A percentile compares a stretch with the other conserved stretches of the same genome.
phyloP scores from a whole-genome alignment of 2,888 invertebrate genomes.

The Apotomis betuletana region DNA sequence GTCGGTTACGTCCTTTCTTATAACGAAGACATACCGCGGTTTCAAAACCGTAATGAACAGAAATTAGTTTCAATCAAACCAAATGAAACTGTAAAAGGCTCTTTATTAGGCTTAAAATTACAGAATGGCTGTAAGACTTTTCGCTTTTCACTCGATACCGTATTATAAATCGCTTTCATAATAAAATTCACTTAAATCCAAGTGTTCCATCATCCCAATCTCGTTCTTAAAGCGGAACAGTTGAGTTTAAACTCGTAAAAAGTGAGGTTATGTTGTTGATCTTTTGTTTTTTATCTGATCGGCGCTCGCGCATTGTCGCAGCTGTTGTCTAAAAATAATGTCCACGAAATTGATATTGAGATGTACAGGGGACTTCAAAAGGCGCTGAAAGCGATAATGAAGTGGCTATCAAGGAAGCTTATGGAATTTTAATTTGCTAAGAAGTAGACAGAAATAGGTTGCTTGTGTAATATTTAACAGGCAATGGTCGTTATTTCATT shows the following conservation, averaged over 20 bases:
- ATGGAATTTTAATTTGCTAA: neutral
- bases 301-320: constrained; percentile 65
- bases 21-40: too few relatives aligned
- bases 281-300: constrained; percentile 30
- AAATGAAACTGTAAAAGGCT: neutral
- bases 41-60: neutral
- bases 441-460: neutral
- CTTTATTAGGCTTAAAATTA: neutral
- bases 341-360: constrained; percentile 43
- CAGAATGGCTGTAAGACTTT: neutral
- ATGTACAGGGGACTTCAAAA: constrained; percentile 24
- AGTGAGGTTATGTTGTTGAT: neutral
- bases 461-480: too few relatives aligned
- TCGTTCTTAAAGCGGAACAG: neutral
- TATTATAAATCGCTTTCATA: neutral
- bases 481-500: too few relatives aligned
- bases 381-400: constrained; percentile 20
- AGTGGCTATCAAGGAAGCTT: constrained; percentile 20
- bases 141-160: neutral
- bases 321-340: constrained; percentile 63
- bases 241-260: neutral
- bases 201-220: neutral
- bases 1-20: constrained; percentile 5
- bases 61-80: neutral
- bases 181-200: neutral